phyloP scores from a whole-genome alignment of 1,140 invertebrate genomes.

The Lepidotrigona ventralis region DNA sequence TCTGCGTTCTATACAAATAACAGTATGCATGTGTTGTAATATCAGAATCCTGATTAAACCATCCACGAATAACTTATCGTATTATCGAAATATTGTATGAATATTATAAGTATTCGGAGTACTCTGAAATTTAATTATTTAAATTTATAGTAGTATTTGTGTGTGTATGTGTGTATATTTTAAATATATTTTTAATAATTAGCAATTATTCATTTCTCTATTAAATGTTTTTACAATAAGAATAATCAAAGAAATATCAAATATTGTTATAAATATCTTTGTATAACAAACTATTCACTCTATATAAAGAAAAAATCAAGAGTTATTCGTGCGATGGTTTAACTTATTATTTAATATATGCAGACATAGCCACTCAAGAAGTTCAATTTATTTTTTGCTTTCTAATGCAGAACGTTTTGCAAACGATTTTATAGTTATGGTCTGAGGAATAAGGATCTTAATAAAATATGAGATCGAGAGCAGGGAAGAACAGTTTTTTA shows the following conservation, averaged over 20 bases:
- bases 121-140: constrained; percentile 10
- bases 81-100: constrained; percentile 30
- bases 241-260: constrained; percentile 47
- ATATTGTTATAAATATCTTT: constrained; percentile 41
- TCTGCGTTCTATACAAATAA: constrained; percentile 56
- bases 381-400: constrained; percentile 67
- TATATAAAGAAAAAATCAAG: constrained; percentile 12
- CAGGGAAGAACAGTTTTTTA: constrained; percentile 63
- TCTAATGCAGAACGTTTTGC: constrained; percentile 59
- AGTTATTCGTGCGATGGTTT: constrained; percentile 66
- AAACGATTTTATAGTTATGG: constrained; percentile 58
- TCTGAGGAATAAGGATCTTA: constrained; percentile 60
- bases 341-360: constrained; percentile 64
- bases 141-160: constrained; percentile 15
- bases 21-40: constrained; percentile 66
- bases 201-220: neutral
- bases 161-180: constrained; percentile 14
- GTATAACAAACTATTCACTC: constrained; percentile 21
- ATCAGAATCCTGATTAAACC: constrained; percentile 64
- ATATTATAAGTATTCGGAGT: constrained; percentile 13
- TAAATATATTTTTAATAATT: neutral
- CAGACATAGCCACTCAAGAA: constrained; percentile 60
- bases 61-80: constrained; percentile 59
- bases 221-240: constrained; percentile 26
- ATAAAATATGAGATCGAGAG: constrained; percentile 60